Evolutionary conservation across 2,113 vertebrate genomes (phyloP).

Genomic region (Cyphomyrus discorhynchus): DNA sequence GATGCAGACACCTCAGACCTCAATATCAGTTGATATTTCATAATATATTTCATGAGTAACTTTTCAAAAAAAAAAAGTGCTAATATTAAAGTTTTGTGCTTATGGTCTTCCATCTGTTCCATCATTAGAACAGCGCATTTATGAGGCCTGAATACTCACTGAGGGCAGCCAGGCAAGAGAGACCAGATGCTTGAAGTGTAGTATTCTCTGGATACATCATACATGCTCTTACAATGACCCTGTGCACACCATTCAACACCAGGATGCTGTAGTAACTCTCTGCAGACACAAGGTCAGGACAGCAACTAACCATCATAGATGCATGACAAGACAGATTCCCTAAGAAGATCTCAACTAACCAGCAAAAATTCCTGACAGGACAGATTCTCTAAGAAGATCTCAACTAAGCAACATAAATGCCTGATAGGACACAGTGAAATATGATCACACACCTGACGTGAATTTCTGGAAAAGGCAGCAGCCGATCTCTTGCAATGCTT

Average conservation of each 20-base stretch:
- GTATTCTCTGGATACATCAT: conserved; percentile 65
- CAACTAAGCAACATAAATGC: neutral
- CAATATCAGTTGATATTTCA: too few species aligned
- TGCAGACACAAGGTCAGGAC: conserved; percentile 34
- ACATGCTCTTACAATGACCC: conserved; percentile 70
- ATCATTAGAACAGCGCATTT: neutral
- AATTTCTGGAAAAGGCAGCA: conserved; percentile 81
- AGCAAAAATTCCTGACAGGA: neutral
- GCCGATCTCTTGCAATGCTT: conserved; percentile 79
- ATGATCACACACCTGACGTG: conserved; percentile 70
- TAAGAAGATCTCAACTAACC: neutral
- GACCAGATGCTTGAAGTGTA: conserved; percentile 67
- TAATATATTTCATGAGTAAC: neutral
- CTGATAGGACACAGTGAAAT: neutral
- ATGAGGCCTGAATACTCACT: conserved; percentile 71
- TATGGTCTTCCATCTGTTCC: neutral
- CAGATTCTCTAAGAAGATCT: neutral
- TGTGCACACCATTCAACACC: conserved; percentile 79
- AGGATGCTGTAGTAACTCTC: conserved; percentile 90
- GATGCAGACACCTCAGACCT: neutral
- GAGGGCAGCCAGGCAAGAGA: conserved; percentile 79
- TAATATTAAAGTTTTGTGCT: neutral
- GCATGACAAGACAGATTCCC: neutral
- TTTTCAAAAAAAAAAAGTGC: neutral
- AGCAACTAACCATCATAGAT: neutral